Percentiles rank a stretch among this genome's conserved stretches.
Evolutionary conservation across 2,113 vertebrate genomes (phyloP).

Genomic region (Campylorhamphus procurvoides): DNA sequence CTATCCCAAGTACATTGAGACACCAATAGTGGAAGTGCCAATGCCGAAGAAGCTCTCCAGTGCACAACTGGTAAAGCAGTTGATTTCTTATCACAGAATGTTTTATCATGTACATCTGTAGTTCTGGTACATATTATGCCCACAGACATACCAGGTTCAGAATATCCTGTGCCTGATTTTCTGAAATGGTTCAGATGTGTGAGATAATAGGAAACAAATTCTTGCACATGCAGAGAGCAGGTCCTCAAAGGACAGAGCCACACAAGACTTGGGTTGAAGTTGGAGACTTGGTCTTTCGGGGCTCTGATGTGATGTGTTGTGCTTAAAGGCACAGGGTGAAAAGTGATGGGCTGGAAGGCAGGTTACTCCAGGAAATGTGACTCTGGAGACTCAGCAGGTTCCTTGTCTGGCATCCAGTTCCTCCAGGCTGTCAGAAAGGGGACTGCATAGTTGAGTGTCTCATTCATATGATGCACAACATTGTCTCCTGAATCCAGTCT

Average conservation of each 20-base stretch:
- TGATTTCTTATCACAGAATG: neutral
- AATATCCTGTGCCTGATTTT: neutral
- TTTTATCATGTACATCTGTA: neutral
- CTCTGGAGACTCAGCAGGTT: neutral
- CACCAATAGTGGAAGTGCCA: constrained; percentile 86
- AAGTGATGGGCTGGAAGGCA: neutral
- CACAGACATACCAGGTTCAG: neutral
- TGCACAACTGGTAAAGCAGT: constrained; percentile 79
- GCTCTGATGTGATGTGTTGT: neutral
- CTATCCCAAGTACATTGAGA: constrained; percentile 87
- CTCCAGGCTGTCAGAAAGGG: neutral
- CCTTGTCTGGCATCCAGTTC: neutral
- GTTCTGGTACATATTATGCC: neutral
- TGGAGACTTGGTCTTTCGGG: neutral
- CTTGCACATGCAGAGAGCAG: neutral
- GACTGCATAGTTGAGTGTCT: neutral
- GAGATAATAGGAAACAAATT: neutral
- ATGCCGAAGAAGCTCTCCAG: constrained; percentile 87
- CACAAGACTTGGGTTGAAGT: neutral
- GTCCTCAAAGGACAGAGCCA: neutral
- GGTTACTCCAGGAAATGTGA: neutral
- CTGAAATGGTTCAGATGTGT: neutral
- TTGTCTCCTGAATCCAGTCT: neutral
- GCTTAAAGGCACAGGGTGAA: neutral
- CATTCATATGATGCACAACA: neutral